phyloP scores from a whole-genome alignment of 1,140 invertebrate genomes.

The Chironomus striatipennis region DNA sequence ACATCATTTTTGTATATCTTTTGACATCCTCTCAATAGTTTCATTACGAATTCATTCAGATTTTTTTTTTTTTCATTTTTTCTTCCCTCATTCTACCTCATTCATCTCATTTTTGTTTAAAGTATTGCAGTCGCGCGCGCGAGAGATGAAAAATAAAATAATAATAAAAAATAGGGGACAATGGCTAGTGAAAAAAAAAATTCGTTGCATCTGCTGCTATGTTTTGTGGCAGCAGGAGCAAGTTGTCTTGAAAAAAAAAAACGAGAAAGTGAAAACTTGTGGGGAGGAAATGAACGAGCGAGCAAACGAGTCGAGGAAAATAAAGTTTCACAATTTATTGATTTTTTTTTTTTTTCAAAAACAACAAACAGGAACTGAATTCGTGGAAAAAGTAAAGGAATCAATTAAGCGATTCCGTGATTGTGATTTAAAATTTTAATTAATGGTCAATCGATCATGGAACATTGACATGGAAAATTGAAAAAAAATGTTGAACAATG shows the following conservation, averaged over 20 bases:
- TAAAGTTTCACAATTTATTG: background rate
- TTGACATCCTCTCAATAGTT: too few species aligned
- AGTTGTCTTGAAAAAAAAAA: conserved; percentile 2
- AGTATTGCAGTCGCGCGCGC: background rate
- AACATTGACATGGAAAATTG: background rate
- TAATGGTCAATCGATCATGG: conserved; percentile 1
- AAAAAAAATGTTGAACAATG: background rate
- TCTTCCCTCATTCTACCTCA: background rate
- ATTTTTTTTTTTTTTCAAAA: too few species aligned
- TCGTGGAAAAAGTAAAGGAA: background rate
- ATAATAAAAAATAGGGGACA: background rate
- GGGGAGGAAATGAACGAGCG: background rate
- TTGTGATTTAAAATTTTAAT: conserved; percentile 10
- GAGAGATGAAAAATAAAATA: background rate
- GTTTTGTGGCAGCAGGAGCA: background rate
- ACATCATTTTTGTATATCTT: too few species aligned
- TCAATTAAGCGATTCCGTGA: background rate
- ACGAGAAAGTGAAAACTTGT: conserved; percentile 7
- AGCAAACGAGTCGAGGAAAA: background rate
- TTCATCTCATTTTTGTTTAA: background rate
- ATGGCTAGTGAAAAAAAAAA: background rate
- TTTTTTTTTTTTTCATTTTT: background rate
- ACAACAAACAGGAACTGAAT: too few species aligned
- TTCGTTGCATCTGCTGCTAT: background rate
- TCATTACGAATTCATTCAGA: background rate